Evolutionary conservation across 2,113 vertebrate genomes (phyloP), one percentile per base, ranked within the genome.

Genomic region (Lasiurus cinereus): DNA sequence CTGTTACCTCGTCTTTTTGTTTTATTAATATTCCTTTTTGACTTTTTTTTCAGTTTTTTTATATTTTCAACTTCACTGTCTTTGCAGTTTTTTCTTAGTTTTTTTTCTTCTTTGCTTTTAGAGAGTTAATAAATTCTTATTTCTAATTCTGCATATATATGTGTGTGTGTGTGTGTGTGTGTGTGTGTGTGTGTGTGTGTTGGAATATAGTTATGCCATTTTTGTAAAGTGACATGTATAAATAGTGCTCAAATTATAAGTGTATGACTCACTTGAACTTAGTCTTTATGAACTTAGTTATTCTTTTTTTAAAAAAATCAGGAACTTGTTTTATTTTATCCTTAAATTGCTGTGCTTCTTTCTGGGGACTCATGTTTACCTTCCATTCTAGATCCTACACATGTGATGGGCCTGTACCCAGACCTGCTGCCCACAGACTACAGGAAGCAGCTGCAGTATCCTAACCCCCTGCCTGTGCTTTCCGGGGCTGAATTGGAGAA

Each of bases 381-480:
- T 90, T 73, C 73, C 66, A 9, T 94, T 94, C 16, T 97, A 99
- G 99, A 99, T 98, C 99, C 99, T 33, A 99, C 99, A 66, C 99
- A 99, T 27, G 99, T 99, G 95, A 99, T 99, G 95, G 99, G 99
- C 93, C 98, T 99, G 93, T 99, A 99, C 98, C 99, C 99, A 14
- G 99, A 99, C 97, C 98, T 99, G 78, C 98, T 99, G 64, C 99
- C 99, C 13, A 98, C 98, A 76, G 99, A 99, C 97, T 99, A 99
- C 97, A 99, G 99, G 95, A 99, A 99, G 95, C 99, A 99, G 97
- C 98, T 99, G 79, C 99, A 99, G 95, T 99, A 99, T 92, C 99
- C 99, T 54, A 99, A 99, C 97, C 99, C 99, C 0, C 96, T 99
- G 90, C 99, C 99, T 3, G 94, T 98, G 2, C 98, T 99, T 24